Base-by-base conservation (phyloP, 2,113 vertebrate genomes). In the Triplophysa tibetana region DNA sequence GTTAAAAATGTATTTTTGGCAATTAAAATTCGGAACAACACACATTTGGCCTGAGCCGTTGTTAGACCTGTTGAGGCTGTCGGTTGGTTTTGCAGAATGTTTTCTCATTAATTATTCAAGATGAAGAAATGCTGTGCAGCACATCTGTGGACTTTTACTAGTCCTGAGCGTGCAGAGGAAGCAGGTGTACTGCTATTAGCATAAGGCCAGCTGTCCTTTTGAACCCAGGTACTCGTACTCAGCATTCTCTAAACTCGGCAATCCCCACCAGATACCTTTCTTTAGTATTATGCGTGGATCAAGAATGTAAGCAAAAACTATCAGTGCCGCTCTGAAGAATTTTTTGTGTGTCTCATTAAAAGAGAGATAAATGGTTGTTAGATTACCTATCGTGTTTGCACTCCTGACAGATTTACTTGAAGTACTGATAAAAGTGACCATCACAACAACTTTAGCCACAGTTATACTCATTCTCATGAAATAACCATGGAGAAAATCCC, bases 161-260 rank as follows among this genome's bases (percentile, higher is more conserved):
- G 74, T 80, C 79, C 77, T 82, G 86, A 85, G 80, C 83, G 80
- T 85, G 88, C 85, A 86, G 82, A 83, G 81, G 73, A 82, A 87
- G 78, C 86, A 85, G 88, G 77, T 86, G 85, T 79, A 83, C 86
- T 84, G 84, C 86, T 80, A 87, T 87, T 87, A 86, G 84, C 86
- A 85, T 85, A 77, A 85, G 81, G 77, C 86, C 86, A 85, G 85
- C 84, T 88, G 87, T 88, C 86, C 85, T 82, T 77, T 78, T 87
- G 70, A 84, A 88, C 86, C 85, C 81, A 70, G 74, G 80, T 72
- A 80, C 83, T 88, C 85, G 83, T 83, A 82, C 72, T 83, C 82
- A 73, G 75, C 68, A 33, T 89, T 86, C 88, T 84, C 81, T 77
- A 72, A 12, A 88, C 88, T 89, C 90, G 88, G 90, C 88, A 89